Percentiles rank a stretch among this genome's conserved stretches.
Conservation (phyloP, 2,888 invertebrate species). For the Bombylius discolor region DNA sequence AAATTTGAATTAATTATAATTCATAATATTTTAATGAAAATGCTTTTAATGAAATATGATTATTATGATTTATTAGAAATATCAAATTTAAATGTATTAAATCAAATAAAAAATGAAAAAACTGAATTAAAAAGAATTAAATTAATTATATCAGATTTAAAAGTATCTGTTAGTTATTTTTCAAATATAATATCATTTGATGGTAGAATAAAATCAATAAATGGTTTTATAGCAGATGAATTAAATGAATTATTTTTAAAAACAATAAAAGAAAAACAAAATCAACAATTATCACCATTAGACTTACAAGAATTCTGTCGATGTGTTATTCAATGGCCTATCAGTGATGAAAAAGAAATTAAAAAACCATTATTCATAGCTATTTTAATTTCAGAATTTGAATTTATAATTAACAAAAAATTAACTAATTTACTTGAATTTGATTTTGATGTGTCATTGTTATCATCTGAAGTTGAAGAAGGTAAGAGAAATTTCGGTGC, state of each 20-base stretch:
- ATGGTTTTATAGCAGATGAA: not conserved
- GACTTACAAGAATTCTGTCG: not conserved
- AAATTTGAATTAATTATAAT: not conserved
- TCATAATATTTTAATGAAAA: not conserved
- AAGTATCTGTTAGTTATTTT: not conserved
- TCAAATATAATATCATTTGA: not conserved
- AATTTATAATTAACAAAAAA: conserved; percentile 49
- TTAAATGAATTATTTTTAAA: not conserved
- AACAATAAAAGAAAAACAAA: not conserved
- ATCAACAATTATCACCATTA: not conserved
- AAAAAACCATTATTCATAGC: conserved; percentile 39
- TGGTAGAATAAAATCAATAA: not conserved
- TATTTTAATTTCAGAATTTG: conserved; percentile 39
- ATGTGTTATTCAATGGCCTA: not conserved
- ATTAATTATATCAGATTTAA: not conserved
- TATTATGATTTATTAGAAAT: not conserved
- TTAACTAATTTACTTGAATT: conserved; percentile 41
- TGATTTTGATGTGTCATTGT: too few relatives aligned
- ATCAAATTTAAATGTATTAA: not conserved
- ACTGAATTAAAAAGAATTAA: not conserved
- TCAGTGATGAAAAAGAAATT: not conserved
- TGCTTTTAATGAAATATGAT: too few relatives aligned
- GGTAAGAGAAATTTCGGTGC: not conserved
- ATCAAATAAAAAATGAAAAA: not conserved
- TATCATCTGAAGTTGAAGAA: not conserved